phyloP scores from a whole-genome alignment of 2,113 vertebrate species.

The Leptobrachium leishanense region DNA sequence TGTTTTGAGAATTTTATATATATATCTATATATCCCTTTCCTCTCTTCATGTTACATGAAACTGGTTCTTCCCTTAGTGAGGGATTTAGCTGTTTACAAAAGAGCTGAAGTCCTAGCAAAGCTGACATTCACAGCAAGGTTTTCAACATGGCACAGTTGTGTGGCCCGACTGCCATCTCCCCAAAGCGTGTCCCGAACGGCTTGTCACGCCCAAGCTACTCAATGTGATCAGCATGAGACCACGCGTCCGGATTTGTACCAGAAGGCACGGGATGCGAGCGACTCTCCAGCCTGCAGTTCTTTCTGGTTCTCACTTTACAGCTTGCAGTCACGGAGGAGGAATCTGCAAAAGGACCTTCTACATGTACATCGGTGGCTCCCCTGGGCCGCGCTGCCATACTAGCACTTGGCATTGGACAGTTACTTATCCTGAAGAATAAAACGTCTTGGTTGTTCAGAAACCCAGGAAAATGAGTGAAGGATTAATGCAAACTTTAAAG shows the following conservation, averaged over 20 bases:
- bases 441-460: too few species aligned
- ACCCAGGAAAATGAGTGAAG: too few species aligned
- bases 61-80: background rate
- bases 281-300: too few species aligned
- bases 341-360: too few species aligned
- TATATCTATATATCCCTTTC: background rate
- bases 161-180: background rate
- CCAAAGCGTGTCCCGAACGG: background rate
- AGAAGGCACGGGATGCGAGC: background rate
- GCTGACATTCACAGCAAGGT: background rate
- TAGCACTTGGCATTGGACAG: too few species aligned
- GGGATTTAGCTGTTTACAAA: background rate
- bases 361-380: too few species aligned
- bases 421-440: too few species aligned
- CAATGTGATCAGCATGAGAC: background rate
- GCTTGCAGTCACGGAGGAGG: too few species aligned
- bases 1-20: background rate
- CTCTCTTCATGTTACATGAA: background rate
- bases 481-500: too few species aligned
- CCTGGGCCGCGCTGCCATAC: too few species aligned
- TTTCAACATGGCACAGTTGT: background rate
- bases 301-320: too few species aligned
- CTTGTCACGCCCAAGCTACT: background rate
- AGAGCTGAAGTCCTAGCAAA: background rate
- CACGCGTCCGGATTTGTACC: background rate